Percentiles rank a stretch among this genome's conserved stretches.
Evolutionary conservation across 2,113 vertebrate genomes (phyloP).

Genomic region (Eurypyga helias): DNA sequence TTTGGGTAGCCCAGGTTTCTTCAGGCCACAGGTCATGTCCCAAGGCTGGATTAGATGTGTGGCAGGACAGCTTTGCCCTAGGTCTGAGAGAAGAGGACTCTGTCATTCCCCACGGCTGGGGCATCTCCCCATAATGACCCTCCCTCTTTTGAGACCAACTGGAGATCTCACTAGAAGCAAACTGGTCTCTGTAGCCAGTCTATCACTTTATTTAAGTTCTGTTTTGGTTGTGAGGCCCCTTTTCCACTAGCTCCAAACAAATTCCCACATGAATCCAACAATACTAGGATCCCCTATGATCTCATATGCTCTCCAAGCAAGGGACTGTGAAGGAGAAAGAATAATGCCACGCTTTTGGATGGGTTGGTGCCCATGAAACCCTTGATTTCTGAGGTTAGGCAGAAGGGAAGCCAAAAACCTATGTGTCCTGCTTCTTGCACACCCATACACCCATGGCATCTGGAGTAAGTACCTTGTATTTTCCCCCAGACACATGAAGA

Average conservation of each 20-base stretch:
- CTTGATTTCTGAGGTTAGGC: not conserved
- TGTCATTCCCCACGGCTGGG: not conserved
- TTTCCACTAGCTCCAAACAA: not conserved
- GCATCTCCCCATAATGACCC: not conserved
- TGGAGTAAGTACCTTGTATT: not conserved
- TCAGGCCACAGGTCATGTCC: not conserved
- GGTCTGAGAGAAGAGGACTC: not conserved
- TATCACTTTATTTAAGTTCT: not conserved
- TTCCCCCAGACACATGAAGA: not conserved
- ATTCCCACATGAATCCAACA: not conserved
- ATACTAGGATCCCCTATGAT: not conserved
- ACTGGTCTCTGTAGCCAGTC: not conserved
- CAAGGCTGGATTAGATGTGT: not conserved
- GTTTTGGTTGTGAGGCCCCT: not conserved
- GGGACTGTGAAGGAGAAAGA: not conserved
- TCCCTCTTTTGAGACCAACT: not conserved
- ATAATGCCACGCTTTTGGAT: rapidly evolving
- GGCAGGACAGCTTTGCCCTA: not conserved
- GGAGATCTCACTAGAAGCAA: not conserved
- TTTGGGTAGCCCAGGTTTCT: not conserved
- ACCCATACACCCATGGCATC: rapidly evolving
- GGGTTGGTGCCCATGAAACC: not conserved
- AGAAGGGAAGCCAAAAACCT: not conserved
- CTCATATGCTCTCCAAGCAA: not conserved
- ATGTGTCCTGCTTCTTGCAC: rapidly evolving